Evolutionary conservation across 92 coral and sea anemone species (phyloP).

Genomic region (Epizoanthus scotinus): DNA sequence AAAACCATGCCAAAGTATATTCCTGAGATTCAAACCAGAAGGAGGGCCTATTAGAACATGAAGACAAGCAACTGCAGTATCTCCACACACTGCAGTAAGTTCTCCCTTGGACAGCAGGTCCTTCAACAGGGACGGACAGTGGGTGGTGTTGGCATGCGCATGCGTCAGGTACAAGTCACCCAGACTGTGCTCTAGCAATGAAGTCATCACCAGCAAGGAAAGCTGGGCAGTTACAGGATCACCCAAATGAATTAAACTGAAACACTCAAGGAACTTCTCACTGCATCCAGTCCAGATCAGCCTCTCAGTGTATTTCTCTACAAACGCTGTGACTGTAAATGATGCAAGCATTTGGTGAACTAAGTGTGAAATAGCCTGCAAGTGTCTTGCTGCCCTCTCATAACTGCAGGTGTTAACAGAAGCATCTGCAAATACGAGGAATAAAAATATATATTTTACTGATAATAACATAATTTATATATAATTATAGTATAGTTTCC

Average conservation of each 20-base stretch:
- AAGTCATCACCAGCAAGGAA: conserved; percentile 68
- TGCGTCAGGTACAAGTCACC: conserved; percentile 75
- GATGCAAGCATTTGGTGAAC: conserved; percentile 47
- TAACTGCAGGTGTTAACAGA: conserved; percentile 38
- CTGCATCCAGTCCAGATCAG: conserved; percentile 76
- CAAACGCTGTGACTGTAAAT: conserved; percentile 59
- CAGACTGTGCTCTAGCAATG: conserved; percentile 77
- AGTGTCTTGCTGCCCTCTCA: conserved; percentile 44
- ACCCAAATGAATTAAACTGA: conserved; percentile 51
- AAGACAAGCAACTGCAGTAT: conserved; percentile 55
- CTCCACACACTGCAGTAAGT: conserved; percentile 62
- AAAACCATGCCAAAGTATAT: conserved; percentile 97
- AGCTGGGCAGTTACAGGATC: conserved; percentile 48
- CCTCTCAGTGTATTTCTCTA: conserved; percentile 47
- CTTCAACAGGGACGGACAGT: conserved; percentile 73
- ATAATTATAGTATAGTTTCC: too few species aligned
- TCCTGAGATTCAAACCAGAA: conserved; percentile 80
- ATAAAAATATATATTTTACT: too few species aligned
- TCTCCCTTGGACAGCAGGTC: conserved; percentile 70
- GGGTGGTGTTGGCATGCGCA: conserved; percentile 41
- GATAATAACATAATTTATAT: too few species aligned
- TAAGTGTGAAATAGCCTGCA: conserved; percentile 52
- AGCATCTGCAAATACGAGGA: conserved; percentile 11
- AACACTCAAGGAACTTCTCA: conserved; percentile 56
- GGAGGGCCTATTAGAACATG: conserved; percentile 87